A percentile compares a stretch with the other conserved stretches of the same genome.
phyloP scores from a whole-genome alignment of 2,888 invertebrate genomes.

The Sceliomorpha sp. region DNA sequence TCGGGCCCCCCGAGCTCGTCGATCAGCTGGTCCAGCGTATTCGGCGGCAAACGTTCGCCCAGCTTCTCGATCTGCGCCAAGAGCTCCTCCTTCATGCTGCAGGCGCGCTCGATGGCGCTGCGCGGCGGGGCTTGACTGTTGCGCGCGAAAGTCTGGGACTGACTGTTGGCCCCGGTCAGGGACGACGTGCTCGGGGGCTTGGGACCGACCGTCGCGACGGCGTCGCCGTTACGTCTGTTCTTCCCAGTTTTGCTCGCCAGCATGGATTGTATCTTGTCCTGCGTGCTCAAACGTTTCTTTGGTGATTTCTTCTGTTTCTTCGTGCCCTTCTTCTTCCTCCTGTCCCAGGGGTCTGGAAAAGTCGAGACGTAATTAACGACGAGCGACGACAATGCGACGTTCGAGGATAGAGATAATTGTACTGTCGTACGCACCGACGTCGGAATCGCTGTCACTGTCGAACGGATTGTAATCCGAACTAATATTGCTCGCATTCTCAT shows the following conservation, averaged over 20 bases:
- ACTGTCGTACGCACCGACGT: conserved; percentile 86
- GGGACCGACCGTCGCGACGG: conserved; percentile 57
- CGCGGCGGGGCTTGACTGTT: conserved; percentile 84
- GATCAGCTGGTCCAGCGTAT: conserved; percentile 98
- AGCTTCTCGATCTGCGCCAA: conserved; percentile 91
- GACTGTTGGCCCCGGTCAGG: conserved; percentile 9
- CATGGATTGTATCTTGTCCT: conserved; percentile 90
- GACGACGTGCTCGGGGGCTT: conserved; percentile 10
- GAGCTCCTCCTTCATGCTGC: conserved; percentile 95
- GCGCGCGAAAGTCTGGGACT: conserved; percentile 77
- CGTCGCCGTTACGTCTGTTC: conserved; percentile 78
- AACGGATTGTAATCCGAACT: conserved; percentile 97
- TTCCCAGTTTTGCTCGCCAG: conserved; percentile 81
- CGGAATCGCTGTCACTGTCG: conserved; percentile 90
- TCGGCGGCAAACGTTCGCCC: conserved; percentile 94
- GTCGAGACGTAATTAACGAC: no score
- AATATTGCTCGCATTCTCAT: conserved; percentile 82
- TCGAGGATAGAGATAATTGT: no score
- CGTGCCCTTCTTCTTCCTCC: conserved; percentile 85
- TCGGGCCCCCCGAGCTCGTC: conserved; percentile 99
- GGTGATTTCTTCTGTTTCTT: conserved; percentile 83
- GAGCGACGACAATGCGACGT: no score
- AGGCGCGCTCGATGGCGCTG: conserved; percentile 93
- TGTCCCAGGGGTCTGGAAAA: conserved; percentile 92
- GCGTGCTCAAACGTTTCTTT: conserved; percentile 86